These are phyloP conservation scores for Polyommatus icarus DNA, from an alignment of 2,888 invertebrate species.

Conservation along the genomic window DNA sequence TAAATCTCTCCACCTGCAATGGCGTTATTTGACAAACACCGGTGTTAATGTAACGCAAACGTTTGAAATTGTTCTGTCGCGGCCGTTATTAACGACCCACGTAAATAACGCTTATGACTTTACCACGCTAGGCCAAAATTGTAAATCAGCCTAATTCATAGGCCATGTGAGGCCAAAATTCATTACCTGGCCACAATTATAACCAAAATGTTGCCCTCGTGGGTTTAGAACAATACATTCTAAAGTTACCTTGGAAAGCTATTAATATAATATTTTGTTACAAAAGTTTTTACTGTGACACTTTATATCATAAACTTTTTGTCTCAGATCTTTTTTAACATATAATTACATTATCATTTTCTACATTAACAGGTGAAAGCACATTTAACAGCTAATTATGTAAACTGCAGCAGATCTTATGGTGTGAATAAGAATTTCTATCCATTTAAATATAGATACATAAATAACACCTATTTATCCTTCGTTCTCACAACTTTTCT, in stretches of 20 bases:
- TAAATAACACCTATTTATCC: not conserved
- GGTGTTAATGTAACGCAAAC: constrained; percentile 62
- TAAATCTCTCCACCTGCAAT: constrained; percentile 21
- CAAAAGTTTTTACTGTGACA: not conserved
- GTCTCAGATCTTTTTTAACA: not conserved
- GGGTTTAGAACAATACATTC: not conserved
- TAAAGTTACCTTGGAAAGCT: not conserved
- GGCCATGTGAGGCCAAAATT: constrained; percentile 13
- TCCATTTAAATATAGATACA: not conserved
- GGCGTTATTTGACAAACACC: constrained; percentile 50
- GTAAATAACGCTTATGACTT: constrained; percentile 46
- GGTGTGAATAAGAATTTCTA: not conserved
- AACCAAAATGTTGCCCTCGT: not conserved
- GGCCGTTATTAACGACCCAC: constrained; percentile 60
- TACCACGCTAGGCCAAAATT: constrained; percentile 16
- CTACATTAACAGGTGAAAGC: not conserved
- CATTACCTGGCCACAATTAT: constrained; percentile 9
- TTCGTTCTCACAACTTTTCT: not conserved
- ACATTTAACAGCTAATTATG: not conserved
- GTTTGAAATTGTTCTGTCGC: constrained; percentile 61
- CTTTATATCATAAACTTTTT: too few species aligned
- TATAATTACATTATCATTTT: not conserved
- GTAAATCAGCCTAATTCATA: constrained; percentile 7
- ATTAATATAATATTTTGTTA: not conserved
- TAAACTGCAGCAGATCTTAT: not conserved